phyloP scores from a whole-genome alignment of 30 jellyfish, hydroid and myxozoan species.

The Cassiopea xamachana region DNA sequence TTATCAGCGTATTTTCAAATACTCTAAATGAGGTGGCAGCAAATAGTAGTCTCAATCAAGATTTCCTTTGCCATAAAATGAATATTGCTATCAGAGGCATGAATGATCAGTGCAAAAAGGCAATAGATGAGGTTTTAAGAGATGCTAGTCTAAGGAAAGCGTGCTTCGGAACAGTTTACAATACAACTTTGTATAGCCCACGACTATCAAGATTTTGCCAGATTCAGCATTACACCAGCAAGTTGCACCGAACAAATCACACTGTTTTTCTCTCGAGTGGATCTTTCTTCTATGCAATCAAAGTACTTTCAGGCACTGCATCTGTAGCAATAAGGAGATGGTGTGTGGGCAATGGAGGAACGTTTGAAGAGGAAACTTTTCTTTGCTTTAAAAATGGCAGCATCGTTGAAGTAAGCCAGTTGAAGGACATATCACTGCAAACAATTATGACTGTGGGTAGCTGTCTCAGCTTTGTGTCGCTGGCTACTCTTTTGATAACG shows the following conservation, averaged over 20 bases:
- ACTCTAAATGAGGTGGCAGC: conserved; percentile 5
- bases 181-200: neutral
- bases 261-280: neutral
- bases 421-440: conserved; percentile 9
- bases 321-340: conserved; percentile 17
- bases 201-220: neutral
- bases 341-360: conserved; percentile 41
- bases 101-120: conserved; percentile 5
- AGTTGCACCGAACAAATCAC: neutral
- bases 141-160: neutral
- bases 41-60: neutral
- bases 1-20: neutral
- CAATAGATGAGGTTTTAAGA: neutral
- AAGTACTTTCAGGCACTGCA: conserved; percentile 34
- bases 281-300: conserved; percentile 36
- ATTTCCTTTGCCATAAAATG: conserved; percentile 13
- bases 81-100: neutral
- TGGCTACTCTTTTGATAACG: conserved; percentile 2
- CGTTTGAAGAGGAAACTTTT: conserved; percentile 23
- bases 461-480: conserved; percentile 11
- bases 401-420: neutral
- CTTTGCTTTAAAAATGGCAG: conserved; percentile 39
- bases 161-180: conserved; percentile 2
- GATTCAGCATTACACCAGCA: neutral
- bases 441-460: conserved; percentile 16